Evolutionary conservation across 2,888 invertebrate genomes (phyloP), one percentile per base, ranked within the genome.

Genomic region (Phymatocera aterrima): DNA sequence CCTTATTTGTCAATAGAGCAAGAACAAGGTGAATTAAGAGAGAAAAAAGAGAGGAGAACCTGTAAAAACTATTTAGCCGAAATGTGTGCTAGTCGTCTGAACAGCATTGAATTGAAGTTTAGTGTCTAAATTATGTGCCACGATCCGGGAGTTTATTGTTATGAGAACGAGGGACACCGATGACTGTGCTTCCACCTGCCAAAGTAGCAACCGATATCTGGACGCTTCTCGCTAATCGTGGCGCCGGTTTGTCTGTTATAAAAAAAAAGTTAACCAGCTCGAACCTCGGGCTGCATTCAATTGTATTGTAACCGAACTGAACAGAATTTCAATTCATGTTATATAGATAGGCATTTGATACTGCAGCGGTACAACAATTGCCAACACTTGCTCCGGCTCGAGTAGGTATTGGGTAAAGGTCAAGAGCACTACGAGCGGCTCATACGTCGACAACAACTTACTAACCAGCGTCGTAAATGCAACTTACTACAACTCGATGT

Each of bases 1-100:
- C 48, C 18, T 48, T 72, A 72, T 72, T 72, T 72, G 72, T 72
- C 72, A 72, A 72, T 72, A 72, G 72, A 31, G 48, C 48, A 51
- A 72, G 31, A 72, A 72, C 68, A 28, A 72, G 72, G 51, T n/a
- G 28, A 68, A 68, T 51, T 72, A 21, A 10, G n/a, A 72, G 10
- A 31, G 6, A 64, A 5, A 18, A 64, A 51, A 51, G n/a, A 51
- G n/a, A 18, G n/a, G n/a, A 6, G 15, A 51, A 2, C 51, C 12
- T 40, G n/a, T 4, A 28, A n/a, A n/a, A 34, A 48, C 34, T 70
- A 70, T 70, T n/a, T 28, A 31, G 24, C 28, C 43, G 68, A 68
- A 43, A 68, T 28, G 1, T 15, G 43, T 68, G 12, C 68, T 46
- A 46, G 24, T 43, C 24, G 34, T 18, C 18, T 57, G 15, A 57